A percentile compares a stretch with the other conserved stretches of the same genome.
Evolutionary conservation across 2,113 vertebrate species (phyloP).

Genomic region (Plestiodon gilberti): DNA sequence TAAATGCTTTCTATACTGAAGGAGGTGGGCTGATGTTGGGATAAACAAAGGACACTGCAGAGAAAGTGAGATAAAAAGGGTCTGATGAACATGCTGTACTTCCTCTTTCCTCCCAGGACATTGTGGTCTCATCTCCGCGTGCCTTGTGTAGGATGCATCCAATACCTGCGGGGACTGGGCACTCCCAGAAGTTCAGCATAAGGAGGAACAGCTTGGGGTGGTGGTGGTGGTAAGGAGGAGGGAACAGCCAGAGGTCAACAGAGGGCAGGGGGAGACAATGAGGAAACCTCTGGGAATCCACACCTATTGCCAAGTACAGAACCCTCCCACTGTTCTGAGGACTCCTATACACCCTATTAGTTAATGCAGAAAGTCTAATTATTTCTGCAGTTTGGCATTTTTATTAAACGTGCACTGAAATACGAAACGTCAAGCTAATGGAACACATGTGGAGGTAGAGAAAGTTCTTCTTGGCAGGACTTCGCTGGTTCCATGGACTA

Average conservation of each 20-base stretch:
- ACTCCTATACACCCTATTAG: constrained; percentile 23
- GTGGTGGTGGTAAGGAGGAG: neutral
- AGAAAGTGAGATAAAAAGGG: neutral
- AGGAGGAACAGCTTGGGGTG: neutral
- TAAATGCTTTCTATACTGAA: constrained; percentile 31
- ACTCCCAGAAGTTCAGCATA: neutral
- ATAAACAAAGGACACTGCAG: neutral
- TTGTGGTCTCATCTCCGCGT: fast-evolving
- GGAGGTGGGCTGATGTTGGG: neutral
- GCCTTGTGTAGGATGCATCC: fast-evolving
- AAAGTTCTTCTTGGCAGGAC: constrained; percentile 37
- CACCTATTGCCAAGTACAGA: neutral
- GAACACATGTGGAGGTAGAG: constrained; percentile 67
- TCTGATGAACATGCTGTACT: neutral
- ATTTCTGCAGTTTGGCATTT: constrained; percentile 69
- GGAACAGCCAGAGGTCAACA: neutral
- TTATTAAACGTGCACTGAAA: constrained; percentile 66
- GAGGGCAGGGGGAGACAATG: neutral
- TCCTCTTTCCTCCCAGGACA: neutral
- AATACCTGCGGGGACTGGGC: neutral
- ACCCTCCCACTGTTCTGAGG: neutral
- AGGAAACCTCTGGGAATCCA: constrained; percentile 2
- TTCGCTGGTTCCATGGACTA: constrained; percentile 36
- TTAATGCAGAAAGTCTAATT: constrained; percentile 61
- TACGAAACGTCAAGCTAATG: constrained; percentile 48